Base-by-base conservation (phyloP, 1,140 invertebrate genomes). In the Steinernema khuongi region DNA sequence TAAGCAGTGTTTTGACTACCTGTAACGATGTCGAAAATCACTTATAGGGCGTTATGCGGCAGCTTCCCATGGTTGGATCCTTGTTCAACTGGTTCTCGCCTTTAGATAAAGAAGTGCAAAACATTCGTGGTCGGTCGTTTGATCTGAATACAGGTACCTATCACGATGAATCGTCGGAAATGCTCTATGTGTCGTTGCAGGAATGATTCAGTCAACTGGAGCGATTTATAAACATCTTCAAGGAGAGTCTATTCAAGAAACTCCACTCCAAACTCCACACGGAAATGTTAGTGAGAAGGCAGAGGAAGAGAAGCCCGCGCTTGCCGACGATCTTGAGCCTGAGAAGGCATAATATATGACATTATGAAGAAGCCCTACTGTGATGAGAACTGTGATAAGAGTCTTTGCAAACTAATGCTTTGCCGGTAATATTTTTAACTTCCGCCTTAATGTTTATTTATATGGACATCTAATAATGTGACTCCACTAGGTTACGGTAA, bases 31-130 rank as follows among this genome's bases (percentile, higher is more conserved):
- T 70, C 19, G n/a, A n/a, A n/a, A n/a, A 17, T 29, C 26, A 36
- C 60, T 72, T 79, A 77, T 19, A 88, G 87, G 94, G 94, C 43
- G 91, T 97, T 70, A 87, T 97, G 67, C 88, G 94, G 67, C 93
- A 95, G 78, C 92, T 97, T 36, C 94, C 94, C 0, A 90, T 97
- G 11, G 92, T 97, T 30, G 92, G 91, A 0, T 92, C 92, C 29
- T 90, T 97, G 36, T 74, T 88, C 41, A 89, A 88, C 75, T 89
- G 88, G 88, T 88, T 86, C 81, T 88, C 87, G 4, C 88, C 88
- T 77, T 91, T 93, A 44, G 87, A 88, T 11, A 91, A 91, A 79
- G 91, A 93, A 80, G 87, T 89, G 31, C 88, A 89, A 22, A 79
- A 76, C 41, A 92, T 87, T n/a, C 90, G 91, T 80, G 94, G 94